Evolutionary conservation across 1,140 invertebrate genomes (phyloP), one percentile per base, ranked within the genome.

Genomic region (Vanessa tameamea): DNA sequence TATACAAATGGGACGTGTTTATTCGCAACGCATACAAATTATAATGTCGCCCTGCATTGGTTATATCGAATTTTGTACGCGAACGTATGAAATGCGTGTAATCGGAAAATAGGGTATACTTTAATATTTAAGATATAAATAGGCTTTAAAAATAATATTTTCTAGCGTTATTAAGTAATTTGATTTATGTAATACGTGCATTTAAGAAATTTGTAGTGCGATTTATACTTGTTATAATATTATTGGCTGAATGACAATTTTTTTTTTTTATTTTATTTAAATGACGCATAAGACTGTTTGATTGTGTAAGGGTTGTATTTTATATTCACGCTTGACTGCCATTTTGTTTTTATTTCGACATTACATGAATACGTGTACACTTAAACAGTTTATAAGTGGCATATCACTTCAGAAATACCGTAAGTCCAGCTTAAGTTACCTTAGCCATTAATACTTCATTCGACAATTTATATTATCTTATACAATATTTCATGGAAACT

Each of bases 81-180:
- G 61, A 68, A 78, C 83, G 80, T 90, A 88, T 88, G 78, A 81
- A 87, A 85, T 83, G 84, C 88, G 84, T 89, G 78, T 85, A 88
- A 87, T 92, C 89, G 90, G 90, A 89, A 68, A 78, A 87, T 92
- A 90, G 90, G 88, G 88, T 92, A 90, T 79, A 79, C 66, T 78
- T 82, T 75, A 79, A 82, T 67, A 72, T 75, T 67, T 89, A 89
- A 88, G 82, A 78, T 87, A 85, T 83, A 76, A 82, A 69, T 92
- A 90, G 88, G 85, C 88, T 92, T 89, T 90, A 90, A 88, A 81
- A 79, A 79, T 78, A 75, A 77, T 85, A 83, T 84, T 82, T 83
- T 77, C 37, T 82, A 82, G 75, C 78, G 65, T 57, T 57, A n/a
- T 61, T 69, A 69, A 69, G 75, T 76, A 78, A 80, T 81, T 80